Evolutionary conservation across 2,113 vertebrate genomes (phyloP).

Genomic region (Zosterops hypoxanthus): DNA sequence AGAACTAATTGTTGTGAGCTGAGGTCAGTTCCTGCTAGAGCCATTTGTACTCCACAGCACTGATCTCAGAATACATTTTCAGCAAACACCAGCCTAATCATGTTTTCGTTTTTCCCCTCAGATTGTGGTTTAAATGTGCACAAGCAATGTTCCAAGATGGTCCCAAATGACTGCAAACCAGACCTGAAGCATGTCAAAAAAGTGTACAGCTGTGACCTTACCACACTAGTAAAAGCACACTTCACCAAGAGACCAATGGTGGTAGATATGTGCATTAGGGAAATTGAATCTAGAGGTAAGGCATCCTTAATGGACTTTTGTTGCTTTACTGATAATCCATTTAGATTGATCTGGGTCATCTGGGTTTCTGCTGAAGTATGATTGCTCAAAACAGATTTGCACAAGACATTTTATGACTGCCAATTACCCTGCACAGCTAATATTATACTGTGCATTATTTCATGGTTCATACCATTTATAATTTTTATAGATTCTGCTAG

Average conservation of each 20-base stretch:
- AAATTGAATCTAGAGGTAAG: conserved; percentile 96
- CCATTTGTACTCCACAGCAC: not conserved
- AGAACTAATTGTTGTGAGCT: not conserved
- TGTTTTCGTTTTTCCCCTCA: conserved; percentile 58
- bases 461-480: not conserved
- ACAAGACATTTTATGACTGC: not conserved
- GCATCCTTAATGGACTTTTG: not conserved
- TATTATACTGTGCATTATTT: not conserved
- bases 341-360: conserved; percentile 14
- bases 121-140: conserved; percentile 98
- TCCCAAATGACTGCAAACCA: conserved; percentile 96
- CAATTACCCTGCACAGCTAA: not conserved
- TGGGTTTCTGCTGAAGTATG: conserved; percentile 1
- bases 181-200: conserved; percentile 89
- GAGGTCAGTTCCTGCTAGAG: not conserved
- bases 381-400: not conserved
- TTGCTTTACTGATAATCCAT: conserved; percentile 1
- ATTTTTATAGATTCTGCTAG: conserved; percentile 24
- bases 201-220: conserved; percentile 96
- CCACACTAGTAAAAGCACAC: conserved; percentile 96
- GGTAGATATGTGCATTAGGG: conserved; percentile 98
- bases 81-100: not conserved
- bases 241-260: conserved; percentile 97
- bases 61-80: not conserved
- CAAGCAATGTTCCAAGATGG: conserved; percentile 96